A percentile compares a stretch with the other conserved stretches of the same genome.
These are phyloP conservation scores for Callorhinus ursinus DNA, from an alignment of 2,113 vertebrate species.

Conservation along the genomic window DNA sequence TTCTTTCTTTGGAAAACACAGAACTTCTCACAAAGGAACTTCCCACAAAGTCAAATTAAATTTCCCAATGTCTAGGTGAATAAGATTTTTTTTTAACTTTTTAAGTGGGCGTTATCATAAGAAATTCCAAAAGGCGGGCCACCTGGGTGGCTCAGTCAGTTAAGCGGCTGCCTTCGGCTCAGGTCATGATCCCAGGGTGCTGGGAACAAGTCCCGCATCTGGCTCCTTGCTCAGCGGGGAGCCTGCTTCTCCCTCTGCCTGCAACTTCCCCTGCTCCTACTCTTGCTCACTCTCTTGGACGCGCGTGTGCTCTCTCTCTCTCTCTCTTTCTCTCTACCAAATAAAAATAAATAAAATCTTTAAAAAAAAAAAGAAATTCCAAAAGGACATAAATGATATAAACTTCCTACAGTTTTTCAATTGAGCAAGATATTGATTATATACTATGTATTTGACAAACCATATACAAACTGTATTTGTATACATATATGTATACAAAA, in stretches of 20 bases:
- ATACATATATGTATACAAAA: not conserved
- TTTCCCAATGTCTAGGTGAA: not conserved
- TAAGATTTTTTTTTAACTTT: not conserved
- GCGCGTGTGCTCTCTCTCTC: too few species aligned
- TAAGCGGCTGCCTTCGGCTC: too few species aligned
- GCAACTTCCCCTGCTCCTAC: too few species aligned
- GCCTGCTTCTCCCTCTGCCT: too few species aligned
- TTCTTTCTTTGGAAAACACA: slow-evolving; percentile 30
- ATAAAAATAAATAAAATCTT: too few species aligned
- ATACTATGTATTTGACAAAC: not conserved
- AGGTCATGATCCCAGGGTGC: too few species aligned
- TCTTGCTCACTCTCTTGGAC: too few species aligned
- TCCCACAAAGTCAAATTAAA: not conserved
- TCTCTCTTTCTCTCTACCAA: too few species aligned
- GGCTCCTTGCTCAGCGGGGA: too few species aligned
- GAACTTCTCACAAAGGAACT: not conserved
- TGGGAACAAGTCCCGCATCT: too few species aligned
- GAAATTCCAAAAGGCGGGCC: not conserved
- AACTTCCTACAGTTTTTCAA: not conserved
- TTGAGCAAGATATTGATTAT: not conserved
- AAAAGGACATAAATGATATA: not conserved
- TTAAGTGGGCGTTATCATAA: not conserved
- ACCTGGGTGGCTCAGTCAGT: too few species aligned
- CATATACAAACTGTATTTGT: not conserved
- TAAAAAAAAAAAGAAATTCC: not conserved